Evolutionary conservation across 1,140 invertebrate genomes (phyloP).

Genomic region (Heterodera carotae): DNA sequence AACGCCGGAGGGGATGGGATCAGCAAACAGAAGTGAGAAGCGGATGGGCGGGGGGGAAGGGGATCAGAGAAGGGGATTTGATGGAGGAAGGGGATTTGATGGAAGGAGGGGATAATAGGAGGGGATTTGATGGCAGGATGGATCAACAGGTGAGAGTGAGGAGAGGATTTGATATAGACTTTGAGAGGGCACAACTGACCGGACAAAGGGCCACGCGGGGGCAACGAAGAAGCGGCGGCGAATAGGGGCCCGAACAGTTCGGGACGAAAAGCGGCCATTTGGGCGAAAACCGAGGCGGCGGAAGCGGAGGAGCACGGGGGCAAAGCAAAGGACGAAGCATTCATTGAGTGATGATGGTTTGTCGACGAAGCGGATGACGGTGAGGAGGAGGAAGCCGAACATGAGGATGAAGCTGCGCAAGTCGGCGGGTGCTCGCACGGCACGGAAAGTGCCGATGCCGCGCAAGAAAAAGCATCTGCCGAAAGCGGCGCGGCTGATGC

Average conservation of each 20-base stretch:
- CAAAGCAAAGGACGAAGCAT: not conserved
- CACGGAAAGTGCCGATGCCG: too few species aligned
- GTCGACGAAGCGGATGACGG: not conserved
- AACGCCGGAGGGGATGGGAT: not conserved
- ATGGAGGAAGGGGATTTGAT: not conserved
- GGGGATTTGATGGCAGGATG: not conserved
- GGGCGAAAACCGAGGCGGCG: constrained; percentile 4
- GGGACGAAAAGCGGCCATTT: constrained; percentile 10
- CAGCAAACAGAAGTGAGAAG: not conserved
- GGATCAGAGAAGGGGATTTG: not conserved
- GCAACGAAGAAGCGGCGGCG: not conserved
- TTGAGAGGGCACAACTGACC: constrained; percentile 3
- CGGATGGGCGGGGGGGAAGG: not conserved
- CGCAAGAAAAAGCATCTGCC: not conserved
- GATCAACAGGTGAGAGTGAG: too few species aligned
- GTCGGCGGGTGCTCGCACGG: not conserved
- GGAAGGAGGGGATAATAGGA: not conserved
- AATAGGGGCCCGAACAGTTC: constrained; percentile 13
- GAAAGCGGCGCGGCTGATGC: not conserved
- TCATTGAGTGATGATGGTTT: not conserved
- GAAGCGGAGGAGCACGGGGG: not conserved
- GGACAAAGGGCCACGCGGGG: not conserved
- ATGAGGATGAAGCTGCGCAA: not conserved
- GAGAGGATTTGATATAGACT: not conserved
- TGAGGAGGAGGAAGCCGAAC: not conserved